Percentiles rank a stretch among this genome's conserved stretches.
These are phyloP conservation scores for Uloborus diversus DNA, from an alignment of 1,140 invertebrate genomes.

Conservation along the genomic window DNA sequence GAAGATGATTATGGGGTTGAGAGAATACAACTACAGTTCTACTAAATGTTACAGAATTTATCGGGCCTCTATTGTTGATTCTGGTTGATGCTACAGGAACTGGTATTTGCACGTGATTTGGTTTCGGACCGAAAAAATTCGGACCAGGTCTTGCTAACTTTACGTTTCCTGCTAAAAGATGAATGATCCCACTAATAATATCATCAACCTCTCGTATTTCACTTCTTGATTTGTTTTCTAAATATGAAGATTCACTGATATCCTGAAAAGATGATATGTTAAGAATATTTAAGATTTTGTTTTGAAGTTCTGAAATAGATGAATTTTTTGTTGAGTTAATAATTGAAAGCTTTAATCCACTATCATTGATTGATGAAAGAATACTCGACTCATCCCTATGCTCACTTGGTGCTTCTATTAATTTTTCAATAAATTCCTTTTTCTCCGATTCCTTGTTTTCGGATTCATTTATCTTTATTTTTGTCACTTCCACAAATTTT, in stretches of 20 bases:
- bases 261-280: neutral
- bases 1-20: constrained; percentile 14
- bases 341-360: neutral
- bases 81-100: constrained; percentile 66
- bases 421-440: too few relatives aligned
- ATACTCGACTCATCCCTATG: too few relatives aligned
- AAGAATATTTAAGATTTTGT: neutral
- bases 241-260: neutral
- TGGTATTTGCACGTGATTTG: constrained; percentile 62
- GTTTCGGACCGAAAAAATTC: constrained; percentile 11
- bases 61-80: constrained; percentile 87
- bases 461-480: neutral
- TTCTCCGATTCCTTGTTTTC: too few relatives aligned
- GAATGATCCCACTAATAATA: constrained; percentile 89
- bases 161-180: constrained; percentile 86
- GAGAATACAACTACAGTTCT: constrained; percentile 42
- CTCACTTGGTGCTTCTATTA: too few relatives aligned
- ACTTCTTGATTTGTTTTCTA: constrained; percentile 45
- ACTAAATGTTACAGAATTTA: constrained; percentile 26
- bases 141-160: constrained; percentile 69
- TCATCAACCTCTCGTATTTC: constrained; percentile 69
- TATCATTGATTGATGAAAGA: too few relatives aligned
- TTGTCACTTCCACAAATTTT: too few relatives aligned
- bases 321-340: neutral
- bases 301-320: neutral